Evolutionary conservation across 2,797 vertebrate species (phyloP).

Genomic region (Cynopterus sphinx): DNA sequence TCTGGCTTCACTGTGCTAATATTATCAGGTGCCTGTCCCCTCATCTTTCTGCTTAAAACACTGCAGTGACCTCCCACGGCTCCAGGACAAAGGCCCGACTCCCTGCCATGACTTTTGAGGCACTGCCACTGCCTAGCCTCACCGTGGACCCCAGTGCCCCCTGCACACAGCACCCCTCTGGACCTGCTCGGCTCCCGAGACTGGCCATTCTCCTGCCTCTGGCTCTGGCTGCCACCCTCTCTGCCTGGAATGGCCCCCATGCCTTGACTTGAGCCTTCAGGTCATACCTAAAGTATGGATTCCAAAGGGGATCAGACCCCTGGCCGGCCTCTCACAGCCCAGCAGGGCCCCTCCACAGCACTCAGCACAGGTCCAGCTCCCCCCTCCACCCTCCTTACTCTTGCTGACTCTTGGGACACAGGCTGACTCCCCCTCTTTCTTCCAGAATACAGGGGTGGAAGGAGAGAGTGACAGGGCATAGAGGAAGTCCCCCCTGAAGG

Average conservation of each 20-base stretch:
- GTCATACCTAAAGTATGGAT: too few relatives aligned
- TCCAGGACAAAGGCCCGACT: background rate
- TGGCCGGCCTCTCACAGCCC: background rate
- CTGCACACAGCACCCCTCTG: fast-evolving
- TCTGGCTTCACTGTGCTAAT: background rate
- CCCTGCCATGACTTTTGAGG: fast-evolving
- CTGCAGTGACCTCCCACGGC: background rate
- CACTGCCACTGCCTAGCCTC: background rate
- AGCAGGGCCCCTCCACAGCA: background rate
- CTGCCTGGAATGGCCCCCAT: background rate
- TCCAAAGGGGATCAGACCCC: too few relatives aligned
- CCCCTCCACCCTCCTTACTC: too few relatives aligned
- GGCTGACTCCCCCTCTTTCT: background rate
- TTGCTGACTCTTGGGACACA: background rate
- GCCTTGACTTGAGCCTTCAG: too few relatives aligned
- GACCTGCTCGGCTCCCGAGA: fast-evolving
- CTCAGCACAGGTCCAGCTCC: too few relatives aligned
- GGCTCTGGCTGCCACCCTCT: background rate
- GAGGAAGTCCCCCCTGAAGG: too few relatives aligned
- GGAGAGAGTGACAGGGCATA: background rate
- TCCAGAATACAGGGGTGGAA: fast-evolving
- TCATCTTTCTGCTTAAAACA: background rate
- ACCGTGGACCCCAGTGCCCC: fast-evolving
- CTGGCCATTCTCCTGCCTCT: background rate
- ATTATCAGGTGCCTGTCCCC: fast-evolving